Evolutionary conservation across 2,888 invertebrate species (phyloP).

Genomic region (Limnephilus lunatus): DNA sequence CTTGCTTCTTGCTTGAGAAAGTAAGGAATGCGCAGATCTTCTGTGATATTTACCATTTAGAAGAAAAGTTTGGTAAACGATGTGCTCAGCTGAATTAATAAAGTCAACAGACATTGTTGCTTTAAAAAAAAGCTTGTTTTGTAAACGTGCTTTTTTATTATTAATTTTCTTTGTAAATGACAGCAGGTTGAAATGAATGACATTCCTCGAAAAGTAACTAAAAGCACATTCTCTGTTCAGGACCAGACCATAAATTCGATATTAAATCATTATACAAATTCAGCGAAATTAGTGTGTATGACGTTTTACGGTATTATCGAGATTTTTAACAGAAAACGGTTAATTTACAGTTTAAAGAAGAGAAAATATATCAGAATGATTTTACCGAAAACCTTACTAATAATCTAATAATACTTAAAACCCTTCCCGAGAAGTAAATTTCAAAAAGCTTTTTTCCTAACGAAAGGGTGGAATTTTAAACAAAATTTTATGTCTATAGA

Average conservation of each 20-base stretch:
- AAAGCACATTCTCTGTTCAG: neutral
- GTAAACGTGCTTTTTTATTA: neutral
- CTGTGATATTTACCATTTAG: neutral
- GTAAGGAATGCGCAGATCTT: conserved; percentile 8
- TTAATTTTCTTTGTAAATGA: neutral
- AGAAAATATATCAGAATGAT: neutral
- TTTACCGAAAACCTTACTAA: neutral
- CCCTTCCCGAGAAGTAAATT: neutral
- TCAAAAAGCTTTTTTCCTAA: neutral
- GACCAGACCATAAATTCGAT: neutral
- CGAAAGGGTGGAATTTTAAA: neutral
- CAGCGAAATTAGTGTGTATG: neutral
- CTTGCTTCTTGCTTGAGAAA: neutral
- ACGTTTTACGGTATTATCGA: too few relatives aligned
- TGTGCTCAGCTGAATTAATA: conserved; percentile 20
- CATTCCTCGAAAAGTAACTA: neutral
- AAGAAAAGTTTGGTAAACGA: conserved; percentile 2
- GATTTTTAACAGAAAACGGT: neutral
- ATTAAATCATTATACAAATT: neutral
- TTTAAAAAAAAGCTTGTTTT: neutral
- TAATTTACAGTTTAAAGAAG: neutral
- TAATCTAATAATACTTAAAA: too few relatives aligned
- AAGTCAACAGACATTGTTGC: neutral
- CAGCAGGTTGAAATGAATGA: neutral
- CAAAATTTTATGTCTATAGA: neutral